Conservation (phyloP, 2,888 invertebrate genomes). For the Mellilla xanthometata region DNA sequence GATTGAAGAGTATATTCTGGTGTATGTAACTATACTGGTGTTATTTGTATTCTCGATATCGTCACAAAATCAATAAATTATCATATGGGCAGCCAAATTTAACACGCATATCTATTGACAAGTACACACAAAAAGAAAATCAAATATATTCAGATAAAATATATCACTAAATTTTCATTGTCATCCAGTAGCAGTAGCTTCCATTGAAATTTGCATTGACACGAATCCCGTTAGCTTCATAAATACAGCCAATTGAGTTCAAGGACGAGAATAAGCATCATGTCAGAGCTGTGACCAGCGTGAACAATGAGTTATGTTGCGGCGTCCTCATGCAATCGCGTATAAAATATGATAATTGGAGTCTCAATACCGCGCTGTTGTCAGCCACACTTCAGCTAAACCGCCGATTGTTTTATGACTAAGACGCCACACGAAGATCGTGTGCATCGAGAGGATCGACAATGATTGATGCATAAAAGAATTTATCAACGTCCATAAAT, state of each 20-base stretch:
- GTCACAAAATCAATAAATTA: constrained; percentile 2
- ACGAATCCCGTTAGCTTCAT: constrained; percentile 76
- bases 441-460: constrained; percentile 10
- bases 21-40: neutral
- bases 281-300: constrained; percentile 73
- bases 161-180: constrained; percentile 34
- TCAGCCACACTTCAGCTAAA: constrained; percentile 30
- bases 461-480: constrained; percentile 19
- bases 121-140: too few relatives aligned
- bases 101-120: too few relatives aligned
- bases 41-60: constrained; percentile 3
- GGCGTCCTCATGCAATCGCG: constrained; percentile 73
- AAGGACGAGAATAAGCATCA: constrained; percentile 76
- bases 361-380: constrained; percentile 56
- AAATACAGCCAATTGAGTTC: constrained; percentile 78
- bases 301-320: constrained; percentile 76
- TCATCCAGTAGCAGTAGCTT: constrained; percentile 48
- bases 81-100: neutral
- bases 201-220: constrained; percentile 73
- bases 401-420: constrained; percentile 22
- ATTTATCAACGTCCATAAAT: constrained; percentile 18
- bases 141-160: too few relatives aligned
- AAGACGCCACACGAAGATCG: constrained; percentile 9
- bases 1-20: constrained; percentile 9
- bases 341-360: constrained; percentile 78